Percentiles rank a stretch among this genome's conserved stretches.
phyloP scores from a whole-genome alignment of 2,888 invertebrate genomes.

The Vesta saturnalis region DNA sequence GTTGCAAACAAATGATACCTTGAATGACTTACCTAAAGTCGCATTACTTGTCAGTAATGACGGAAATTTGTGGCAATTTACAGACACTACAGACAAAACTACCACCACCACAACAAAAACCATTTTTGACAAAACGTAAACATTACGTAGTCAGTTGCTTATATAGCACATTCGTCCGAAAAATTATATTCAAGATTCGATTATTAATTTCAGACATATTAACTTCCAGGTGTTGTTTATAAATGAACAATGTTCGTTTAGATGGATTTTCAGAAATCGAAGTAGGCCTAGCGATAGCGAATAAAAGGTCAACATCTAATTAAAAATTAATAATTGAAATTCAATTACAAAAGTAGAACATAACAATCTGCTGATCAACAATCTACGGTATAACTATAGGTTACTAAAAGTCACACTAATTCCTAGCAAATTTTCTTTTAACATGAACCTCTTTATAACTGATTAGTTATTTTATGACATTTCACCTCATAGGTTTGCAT shows the following conservation, averaged over 20 bases:
- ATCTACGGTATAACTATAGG: no score
- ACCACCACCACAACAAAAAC: constrained; percentile 23
- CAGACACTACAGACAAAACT: not conserved
- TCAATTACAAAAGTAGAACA: constrained; percentile 39
- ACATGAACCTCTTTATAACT: no score
- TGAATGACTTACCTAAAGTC: constrained; percentile 71
- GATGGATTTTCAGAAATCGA: constrained; percentile 36
- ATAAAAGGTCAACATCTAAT: constrained; percentile 36
- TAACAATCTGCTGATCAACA: no score
- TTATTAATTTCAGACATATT: constrained; percentile 43
- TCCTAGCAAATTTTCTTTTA: no score
- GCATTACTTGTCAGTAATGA: constrained; percentile 78
- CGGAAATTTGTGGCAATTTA: constrained; percentile 67
- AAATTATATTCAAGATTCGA: constrained; percentile 26
- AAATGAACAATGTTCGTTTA: constrained; percentile 38
- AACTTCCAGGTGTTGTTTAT: constrained; percentile 39
- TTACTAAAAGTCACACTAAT: no score
- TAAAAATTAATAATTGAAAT: constrained; percentile 40
- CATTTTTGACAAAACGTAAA: constrained; percentile 43
- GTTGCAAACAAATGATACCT: not conserved
- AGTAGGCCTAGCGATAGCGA: constrained; percentile 18
- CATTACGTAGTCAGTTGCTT: constrained; percentile 27
- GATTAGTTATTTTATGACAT: no score
- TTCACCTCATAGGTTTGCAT: no score
- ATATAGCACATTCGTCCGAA: constrained; percentile 31